Percentiles rank a stretch among this genome's conserved stretches.
Conservation (phyloP, 1,140 invertebrate species). For the Ctenoplectra terminalis region DNA sequence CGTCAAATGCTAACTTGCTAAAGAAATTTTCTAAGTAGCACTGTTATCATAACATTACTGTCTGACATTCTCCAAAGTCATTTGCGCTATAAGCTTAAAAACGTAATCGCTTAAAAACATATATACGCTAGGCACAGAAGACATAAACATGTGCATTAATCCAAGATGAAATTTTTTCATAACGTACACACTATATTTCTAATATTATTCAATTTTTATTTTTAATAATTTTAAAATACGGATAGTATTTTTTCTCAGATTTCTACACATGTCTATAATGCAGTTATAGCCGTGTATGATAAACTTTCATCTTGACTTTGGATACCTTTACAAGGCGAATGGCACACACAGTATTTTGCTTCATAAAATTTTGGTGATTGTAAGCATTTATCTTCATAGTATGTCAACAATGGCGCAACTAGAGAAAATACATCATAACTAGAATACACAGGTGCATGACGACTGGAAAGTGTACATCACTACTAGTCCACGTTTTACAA, state of each 20-base stretch:
- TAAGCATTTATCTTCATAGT: slow-evolving; percentile 78
- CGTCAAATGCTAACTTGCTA: slow-evolving; percentile 58
- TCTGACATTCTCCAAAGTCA: slow-evolving; percentile 63
- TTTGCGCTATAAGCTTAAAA: slow-evolving; percentile 73
- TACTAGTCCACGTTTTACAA: slow-evolving; percentile 60
- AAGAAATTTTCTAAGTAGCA: slow-evolving; percentile 63
- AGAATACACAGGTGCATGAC: slow-evolving; percentile 51
- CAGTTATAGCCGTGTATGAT: slow-evolving; percentile 45
- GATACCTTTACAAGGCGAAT: slow-evolving; percentile 76
- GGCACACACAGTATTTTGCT: slow-evolving; percentile 76
- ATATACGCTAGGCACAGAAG: slow-evolving; percentile 60
- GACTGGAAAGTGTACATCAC: slow-evolving; percentile 64
- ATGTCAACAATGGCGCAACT: slow-evolving; percentile 77
- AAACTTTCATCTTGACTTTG: slow-evolving; percentile 61
- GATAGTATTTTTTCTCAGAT: slow-evolving; percentile 35
- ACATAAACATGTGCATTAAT: slow-evolving; percentile 59
- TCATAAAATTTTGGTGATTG: slow-evolving; percentile 77
- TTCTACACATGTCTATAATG: slow-evolving; percentile 53
- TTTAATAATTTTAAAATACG: neutral
- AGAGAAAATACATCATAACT: slow-evolving; percentile 74
- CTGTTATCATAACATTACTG: slow-evolving; percentile 46
- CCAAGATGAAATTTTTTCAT: slow-evolving; percentile 7
- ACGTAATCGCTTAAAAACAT: slow-evolving; percentile 62
- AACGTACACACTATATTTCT: neutral
- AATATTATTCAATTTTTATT: neutral